Base-by-base conservation (phyloP, 2,888 invertebrate genomes). In the Pheosia tremula region DNA sequence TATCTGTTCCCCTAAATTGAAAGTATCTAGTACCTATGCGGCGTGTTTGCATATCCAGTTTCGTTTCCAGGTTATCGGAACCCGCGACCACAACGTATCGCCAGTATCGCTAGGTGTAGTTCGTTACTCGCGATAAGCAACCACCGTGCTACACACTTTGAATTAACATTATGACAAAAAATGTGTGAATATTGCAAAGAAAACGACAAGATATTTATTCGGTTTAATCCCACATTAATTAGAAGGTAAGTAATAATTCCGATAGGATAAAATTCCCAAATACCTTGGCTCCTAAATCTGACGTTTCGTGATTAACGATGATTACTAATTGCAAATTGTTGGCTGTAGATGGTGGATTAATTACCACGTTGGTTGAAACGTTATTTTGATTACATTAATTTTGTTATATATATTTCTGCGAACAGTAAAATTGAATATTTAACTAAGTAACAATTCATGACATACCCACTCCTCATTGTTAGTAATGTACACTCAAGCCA, bases 11-110 rank as follows among this genome's bases (percentile, higher is more conserved):
- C 41, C 41, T 41, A 8, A 41, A 5, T 41, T 8, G 8, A 8
- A 10, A 43, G 8, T 43, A 43, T 7, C 9, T 8, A 43, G 43
- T 4, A 3, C 9, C 24, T 41, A n/a, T 4, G n/a, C 47, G 47
- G 57, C 63, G 62, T 59, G 66, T 66, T 73, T 63, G 59, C 66
- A 72, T 72, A 70, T 72, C 66, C 65, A 66, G 62, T 68, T 70
- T 56, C 66, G 67, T 67, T 58, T 54, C 54, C 64, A 62, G 47
- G 47, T 62, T 64, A 74, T 68, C 58, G 60, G 45, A 55, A 38
- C 56, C 47, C 38, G 43, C 24, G 53, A 47, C 47, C 45, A 11
- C 45, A 47, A 47, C 8, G 11, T 45, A 13, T 47, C 24, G 24
- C 24, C 24, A 24, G 10, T 49, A 49, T 24, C 24, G 50, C 50